A percentile compares a stretch with the other conserved stretches of the same genome.
phyloP scores from a whole-genome alignment of 2,888 invertebrate genomes.

The Protonemura montana region DNA sequence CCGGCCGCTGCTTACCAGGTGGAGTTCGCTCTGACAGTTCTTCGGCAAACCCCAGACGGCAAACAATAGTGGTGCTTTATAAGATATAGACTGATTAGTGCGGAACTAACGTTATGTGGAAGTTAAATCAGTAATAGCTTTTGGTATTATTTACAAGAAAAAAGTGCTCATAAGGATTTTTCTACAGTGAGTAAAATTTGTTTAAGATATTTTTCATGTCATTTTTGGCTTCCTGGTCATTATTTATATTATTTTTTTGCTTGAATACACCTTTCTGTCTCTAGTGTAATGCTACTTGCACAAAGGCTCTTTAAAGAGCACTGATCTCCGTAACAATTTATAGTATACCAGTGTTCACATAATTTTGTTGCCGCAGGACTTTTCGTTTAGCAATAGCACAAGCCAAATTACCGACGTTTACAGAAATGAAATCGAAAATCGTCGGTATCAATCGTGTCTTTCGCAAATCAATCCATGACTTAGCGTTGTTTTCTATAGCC shows the following conservation, averaged over 20 bases:
- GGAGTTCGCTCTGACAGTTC: neutral
- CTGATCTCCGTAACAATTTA: no score
- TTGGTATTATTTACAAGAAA: neutral
- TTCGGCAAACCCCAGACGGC: neutral
- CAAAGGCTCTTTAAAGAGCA: no score
- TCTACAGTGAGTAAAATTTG: neutral
- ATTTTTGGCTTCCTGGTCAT: no score
- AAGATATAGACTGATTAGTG: neutral
- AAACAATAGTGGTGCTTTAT: neutral
- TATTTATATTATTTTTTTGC: no score
- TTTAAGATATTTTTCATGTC: neutral
- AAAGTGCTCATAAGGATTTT: neutral
- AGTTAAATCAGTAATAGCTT: neutral
- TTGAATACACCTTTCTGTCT: no score
- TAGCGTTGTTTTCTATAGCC: neutral
- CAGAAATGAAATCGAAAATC: neutral
- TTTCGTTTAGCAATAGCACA: neutral
- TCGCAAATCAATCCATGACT: neutral
- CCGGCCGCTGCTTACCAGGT: no score
- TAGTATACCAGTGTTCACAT: neutral
- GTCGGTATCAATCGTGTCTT: neutral
- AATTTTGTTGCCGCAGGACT: neutral
- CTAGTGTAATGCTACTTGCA: no score
- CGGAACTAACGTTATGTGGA: constrained; percentile 10
- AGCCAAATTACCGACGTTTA: neutral